Evolutionary conservation across 2,888 invertebrate species (phyloP), one percentile per base, ranked within the genome.

Genomic region (Melipona bicolor): DNA sequence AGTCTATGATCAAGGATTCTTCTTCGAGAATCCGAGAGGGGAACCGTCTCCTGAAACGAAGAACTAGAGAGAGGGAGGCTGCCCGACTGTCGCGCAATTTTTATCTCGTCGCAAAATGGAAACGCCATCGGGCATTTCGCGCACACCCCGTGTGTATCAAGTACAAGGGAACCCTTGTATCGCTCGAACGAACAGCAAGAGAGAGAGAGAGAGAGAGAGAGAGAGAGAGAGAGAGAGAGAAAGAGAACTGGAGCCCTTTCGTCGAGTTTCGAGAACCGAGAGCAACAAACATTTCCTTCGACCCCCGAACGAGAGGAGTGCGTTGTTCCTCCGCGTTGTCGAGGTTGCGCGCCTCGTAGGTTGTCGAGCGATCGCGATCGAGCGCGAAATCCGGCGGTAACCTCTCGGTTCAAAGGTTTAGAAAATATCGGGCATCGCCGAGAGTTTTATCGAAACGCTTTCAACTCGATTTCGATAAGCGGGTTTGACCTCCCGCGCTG

Each of bases 61-160:
- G 62, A 76, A 64, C 36, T 50, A 36, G 59, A 67, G 56, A 32
- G 68, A 67, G 77, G 67, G 69, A 49, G 32, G 24, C 50, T 24
- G 43, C 19, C 0, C 75, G 74, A 74, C 73, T 27, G 79, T 74
- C 76, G 79, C 74, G 70, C 79, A 80, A 85, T 82, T 83, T 85
- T 83, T 87, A 85, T 88, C 78, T 75, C 68, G 69, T 56, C 81
- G 83, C 80, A 36, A 85, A 88, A 85, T 82, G 85, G 85, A 85
- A 87, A 85, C 87, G 88, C 88, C 88, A 83, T 82, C 79, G 85
- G 87, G 87, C 87, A 83, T 87, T 88, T 88, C 74, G 88, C 81
- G 74, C 80, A 75, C 65, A 77, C 65, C 77, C 87, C 80, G 79
- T 2, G 52, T 19, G 52, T 69, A 81, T 85, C 77, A 77, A 84